phyloP scores from a whole-genome alignment of 2,888 invertebrate species.

The Acleris cristana region DNA sequence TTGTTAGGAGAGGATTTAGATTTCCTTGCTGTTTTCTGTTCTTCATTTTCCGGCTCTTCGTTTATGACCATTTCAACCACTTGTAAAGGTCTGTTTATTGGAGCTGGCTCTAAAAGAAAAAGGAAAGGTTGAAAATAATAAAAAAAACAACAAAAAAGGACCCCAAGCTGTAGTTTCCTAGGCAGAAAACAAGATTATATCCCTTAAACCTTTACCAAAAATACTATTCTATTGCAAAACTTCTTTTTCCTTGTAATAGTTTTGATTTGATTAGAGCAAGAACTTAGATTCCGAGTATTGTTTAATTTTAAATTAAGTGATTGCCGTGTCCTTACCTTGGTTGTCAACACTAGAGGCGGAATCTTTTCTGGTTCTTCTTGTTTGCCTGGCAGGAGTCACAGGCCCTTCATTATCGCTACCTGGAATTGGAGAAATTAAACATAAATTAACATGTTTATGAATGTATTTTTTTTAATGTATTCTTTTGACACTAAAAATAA shows the following conservation, averaged over 20 bases:
- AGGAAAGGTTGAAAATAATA: neutral
- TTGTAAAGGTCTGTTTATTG: constrained; percentile 20
- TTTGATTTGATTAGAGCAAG: too few relatives aligned
- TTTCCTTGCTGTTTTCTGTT: constrained; percentile 42
- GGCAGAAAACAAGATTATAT: too few relatives aligned
- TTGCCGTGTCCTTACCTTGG: constrained; percentile 52
- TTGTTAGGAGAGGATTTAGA: constrained; percentile 28
- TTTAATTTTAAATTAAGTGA: neutral
- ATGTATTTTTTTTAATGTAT: neutral
- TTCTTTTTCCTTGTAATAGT: too few relatives aligned
- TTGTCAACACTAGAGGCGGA: constrained; percentile 70
- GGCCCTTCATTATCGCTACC: constrained; percentile 73
- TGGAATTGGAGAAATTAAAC: constrained; percentile 47
- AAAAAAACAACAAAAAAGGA: neutral
- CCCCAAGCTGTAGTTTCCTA: too few relatives aligned
- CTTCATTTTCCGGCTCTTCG: constrained; percentile 59
- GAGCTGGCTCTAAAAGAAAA: constrained; percentile 15
- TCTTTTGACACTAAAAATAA: too few relatives aligned
- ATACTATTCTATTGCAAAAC: too few relatives aligned
- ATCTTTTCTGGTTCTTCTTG: constrained; percentile 66
- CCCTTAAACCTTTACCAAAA: too few relatives aligned
- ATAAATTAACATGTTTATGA: neutral
- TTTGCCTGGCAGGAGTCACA: constrained; percentile 59
- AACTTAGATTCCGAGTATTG: too few relatives aligned
- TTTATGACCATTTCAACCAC: constrained; percentile 46